Percentiles rank a stretch among this genome's conserved stretches.
phyloP scores from a whole-genome alignment of 2,888 invertebrate genomes.

The Papilio protenor region DNA sequence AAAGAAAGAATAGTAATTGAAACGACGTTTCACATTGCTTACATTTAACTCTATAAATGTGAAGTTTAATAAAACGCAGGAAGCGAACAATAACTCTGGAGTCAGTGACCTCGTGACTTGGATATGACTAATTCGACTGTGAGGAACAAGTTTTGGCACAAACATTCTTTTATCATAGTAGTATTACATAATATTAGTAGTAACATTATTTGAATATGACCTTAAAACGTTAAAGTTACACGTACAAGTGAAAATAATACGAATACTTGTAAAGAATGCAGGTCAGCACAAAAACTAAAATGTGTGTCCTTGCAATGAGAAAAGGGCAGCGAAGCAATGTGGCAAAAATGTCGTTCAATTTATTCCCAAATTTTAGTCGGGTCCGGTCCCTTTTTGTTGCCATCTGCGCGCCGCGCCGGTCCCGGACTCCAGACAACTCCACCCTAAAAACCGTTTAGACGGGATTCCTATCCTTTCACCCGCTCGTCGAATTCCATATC shows the following conservation, averaged over 20 bases:
- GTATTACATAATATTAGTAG: conserved; percentile 9
- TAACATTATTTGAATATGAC: conserved; percentile 7
- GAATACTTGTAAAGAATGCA: conserved; percentile 40
- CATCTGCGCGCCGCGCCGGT: conserved; percentile 78
- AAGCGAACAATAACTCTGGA: conserved; percentile 75
- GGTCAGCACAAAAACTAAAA: conserved; percentile 33
- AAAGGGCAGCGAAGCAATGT: conserved; percentile 65
- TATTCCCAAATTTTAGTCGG: conserved; percentile 79
- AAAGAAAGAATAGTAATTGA: conserved; percentile 7
- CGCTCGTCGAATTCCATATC: conserved; percentile 69
- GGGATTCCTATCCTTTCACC: conserved; percentile 75
- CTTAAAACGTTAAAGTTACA: background rate
- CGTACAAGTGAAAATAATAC: conserved; percentile 18
- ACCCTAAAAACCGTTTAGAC: conserved; percentile 83
- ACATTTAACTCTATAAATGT: conserved; percentile 57
- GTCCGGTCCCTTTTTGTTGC: conserved; percentile 81
- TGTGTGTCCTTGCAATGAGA: conserved; percentile 56
- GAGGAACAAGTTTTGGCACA: conserved; percentile 56
- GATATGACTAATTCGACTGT: conserved; percentile 69
- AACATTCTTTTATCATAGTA: conserved; percentile 38
- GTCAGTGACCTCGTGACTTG: conserved; percentile 77
- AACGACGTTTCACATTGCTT: conserved; percentile 44
- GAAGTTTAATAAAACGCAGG: conserved; percentile 62
- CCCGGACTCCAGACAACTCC: conserved; percentile 82
- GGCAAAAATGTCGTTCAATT: conserved; percentile 83